Evolutionary conservation across 2,797 vertebrate species (phyloP).

Genomic region (Pyrocephalus nanus): DNA sequence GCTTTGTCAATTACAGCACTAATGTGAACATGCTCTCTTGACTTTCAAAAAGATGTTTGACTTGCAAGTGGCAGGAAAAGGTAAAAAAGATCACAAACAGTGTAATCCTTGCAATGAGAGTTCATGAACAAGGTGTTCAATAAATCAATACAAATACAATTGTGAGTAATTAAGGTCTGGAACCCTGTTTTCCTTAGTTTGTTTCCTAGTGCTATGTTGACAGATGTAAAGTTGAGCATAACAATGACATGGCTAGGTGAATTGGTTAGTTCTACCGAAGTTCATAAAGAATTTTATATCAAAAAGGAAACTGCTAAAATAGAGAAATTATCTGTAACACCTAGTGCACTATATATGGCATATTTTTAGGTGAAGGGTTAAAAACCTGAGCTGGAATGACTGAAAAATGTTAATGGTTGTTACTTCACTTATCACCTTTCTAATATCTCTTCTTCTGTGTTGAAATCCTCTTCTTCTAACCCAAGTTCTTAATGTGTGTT

Average conservation of each 20-base stretch:
- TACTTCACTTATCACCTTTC: neutral
- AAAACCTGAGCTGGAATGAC: neutral
- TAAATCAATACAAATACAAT: conserved; percentile 20
- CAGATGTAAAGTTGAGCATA: neutral
- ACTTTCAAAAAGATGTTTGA: conserved; percentile 9
- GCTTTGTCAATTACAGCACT: neutral
- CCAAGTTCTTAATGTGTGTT: neutral
- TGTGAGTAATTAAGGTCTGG: conserved; percentile 25
- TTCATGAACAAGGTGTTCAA: neutral
- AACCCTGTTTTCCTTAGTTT: neutral
- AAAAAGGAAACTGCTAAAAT: neutral
- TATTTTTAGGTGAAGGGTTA: neutral
- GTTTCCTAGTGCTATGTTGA: neutral
- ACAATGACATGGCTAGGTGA: neutral
- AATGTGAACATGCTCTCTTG: neutral
- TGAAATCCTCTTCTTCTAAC: neutral
- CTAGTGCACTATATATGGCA: neutral
- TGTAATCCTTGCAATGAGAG: neutral
- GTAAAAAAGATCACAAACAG: neutral
- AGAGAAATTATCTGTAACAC: neutral
- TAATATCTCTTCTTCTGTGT: neutral
- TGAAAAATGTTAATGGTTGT: neutral
- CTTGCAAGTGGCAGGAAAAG: neutral
- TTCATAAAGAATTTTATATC: neutral
- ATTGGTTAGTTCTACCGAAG: neutral